These are phyloP conservation scores for Meghimatium bilineatum DNA, from an alignment of 2,888 invertebrate genomes.

Conservation along the genomic window DNA sequence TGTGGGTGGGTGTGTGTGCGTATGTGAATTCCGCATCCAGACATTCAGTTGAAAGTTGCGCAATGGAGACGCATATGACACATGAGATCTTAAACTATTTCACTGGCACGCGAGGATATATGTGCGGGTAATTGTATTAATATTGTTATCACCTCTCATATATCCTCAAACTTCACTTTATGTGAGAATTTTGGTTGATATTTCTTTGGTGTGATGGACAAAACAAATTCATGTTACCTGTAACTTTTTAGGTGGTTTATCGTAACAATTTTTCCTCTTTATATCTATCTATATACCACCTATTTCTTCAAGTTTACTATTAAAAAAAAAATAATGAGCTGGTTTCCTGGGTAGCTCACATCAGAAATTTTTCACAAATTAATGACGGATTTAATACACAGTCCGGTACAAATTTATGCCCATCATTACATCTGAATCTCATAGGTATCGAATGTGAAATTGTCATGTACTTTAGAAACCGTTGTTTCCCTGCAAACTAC, in stretches of 20 bases:
- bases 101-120: not conserved
- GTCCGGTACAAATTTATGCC: not conserved
- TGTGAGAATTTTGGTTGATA: not conserved
- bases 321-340: not conserved
- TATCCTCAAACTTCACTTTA: not conserved
- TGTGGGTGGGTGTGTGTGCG: not conserved
- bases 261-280: not conserved
- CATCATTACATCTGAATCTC: not conserved
- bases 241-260: not conserved
- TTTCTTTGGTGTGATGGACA: not conserved
- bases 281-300: not conserved
- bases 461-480: not conserved
- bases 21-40: not conserved
- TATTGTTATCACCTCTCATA: constrained; percentile 1
- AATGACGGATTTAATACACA: not conserved
- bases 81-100: not conserved
- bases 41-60: not conserved
- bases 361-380: not conserved
- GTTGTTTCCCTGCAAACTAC: not conserved
- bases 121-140: not conserved
- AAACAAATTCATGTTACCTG: not conserved
- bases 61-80: not conserved
- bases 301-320: not conserved
- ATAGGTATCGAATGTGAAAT: not conserved
- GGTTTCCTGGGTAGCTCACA: no score